Conservation (phyloP, 2,888 invertebrate genomes). For the Drosophila birchii region DNA sequence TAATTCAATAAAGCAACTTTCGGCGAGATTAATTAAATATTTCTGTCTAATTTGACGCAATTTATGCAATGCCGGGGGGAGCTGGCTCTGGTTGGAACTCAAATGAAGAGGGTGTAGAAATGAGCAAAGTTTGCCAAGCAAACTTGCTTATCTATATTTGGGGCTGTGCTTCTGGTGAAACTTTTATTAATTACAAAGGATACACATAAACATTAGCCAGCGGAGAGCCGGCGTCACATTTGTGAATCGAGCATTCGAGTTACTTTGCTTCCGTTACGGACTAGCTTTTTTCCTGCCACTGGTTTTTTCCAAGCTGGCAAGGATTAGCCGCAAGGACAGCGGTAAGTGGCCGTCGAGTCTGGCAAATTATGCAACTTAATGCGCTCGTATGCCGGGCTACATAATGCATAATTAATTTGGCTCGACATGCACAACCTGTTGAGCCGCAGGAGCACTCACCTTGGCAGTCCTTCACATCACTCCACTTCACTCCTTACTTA, state of each 20-base stretch:
- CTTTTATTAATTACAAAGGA: conserved; percentile 79
- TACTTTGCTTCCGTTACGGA: conserved; percentile 67
- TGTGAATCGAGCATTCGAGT: conserved; percentile 54
- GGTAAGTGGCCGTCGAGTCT: conserved; percentile 53
- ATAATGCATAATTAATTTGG: conserved; percentile 78
- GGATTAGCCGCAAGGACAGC: conserved; percentile 40
- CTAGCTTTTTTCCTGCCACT: conserved; percentile 18
- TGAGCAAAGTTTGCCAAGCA: conserved; percentile 64
- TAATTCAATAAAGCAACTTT: conserved; percentile 78
- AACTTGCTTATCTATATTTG: conserved; percentile 38
- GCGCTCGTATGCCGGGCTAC: conserved; percentile 63
- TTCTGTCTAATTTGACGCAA: conserved; percentile 80
- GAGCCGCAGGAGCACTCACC: conserved; percentile 44
- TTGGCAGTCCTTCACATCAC: conserved; percentile 33
- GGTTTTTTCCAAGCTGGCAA: conserved; percentile 17
- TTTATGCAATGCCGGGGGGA: conserved; percentile 67
- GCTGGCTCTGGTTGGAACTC: conserved; percentile 25
- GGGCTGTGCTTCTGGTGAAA: conserved; percentile 54
- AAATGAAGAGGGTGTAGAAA: conserved; percentile 52
- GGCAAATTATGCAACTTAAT: conserved; percentile 78
- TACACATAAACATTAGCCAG: conserved; percentile 67
- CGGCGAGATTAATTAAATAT: conserved; percentile 78
- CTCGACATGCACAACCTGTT: conserved; percentile 80
- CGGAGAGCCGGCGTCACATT: conserved; percentile 29
- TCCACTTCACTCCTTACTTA: conserved; percentile 7